These are phyloP conservation scores for Stigmatopora nigra DNA, from an alignment of 2,113 vertebrate genomes.

Conservation along the genomic window DNA sequence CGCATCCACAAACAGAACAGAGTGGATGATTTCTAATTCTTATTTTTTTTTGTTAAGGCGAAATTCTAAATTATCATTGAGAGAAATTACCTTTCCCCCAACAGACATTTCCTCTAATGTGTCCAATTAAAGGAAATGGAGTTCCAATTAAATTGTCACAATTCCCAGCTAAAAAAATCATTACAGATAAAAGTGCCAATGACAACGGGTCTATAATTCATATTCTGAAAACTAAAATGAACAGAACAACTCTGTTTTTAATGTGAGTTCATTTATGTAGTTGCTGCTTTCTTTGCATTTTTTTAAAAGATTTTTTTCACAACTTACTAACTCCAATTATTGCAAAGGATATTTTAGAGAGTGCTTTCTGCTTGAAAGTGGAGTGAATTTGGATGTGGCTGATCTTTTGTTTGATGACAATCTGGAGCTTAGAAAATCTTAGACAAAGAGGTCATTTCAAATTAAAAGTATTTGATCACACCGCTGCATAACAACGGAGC, in stretches of 20 bases:
- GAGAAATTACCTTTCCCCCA: constrained; percentile 59
- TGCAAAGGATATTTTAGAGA: background rate
- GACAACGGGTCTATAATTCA: constrained; percentile 2
- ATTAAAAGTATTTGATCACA: constrained; percentile 61
- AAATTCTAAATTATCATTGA: constrained; percentile 55
- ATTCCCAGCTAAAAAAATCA: constrained; percentile 54
- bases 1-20: constrained; percentile 50
- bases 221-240: constrained; percentile 10
- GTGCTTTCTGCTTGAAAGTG: background rate
- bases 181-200: constrained; percentile 52
- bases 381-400: constrained; percentile 1
- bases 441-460: constrained; percentile 50
- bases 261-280: constrained; percentile 9
- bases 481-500: constrained; percentile 41
- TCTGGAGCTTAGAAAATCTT: constrained; percentile 25
- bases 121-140: constrained; percentile 65
- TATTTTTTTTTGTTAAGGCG: background rate
- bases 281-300: constrained; percentile 1
- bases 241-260: constrained; percentile 21
- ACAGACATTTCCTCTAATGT: constrained; percentile 60
- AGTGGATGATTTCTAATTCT: constrained; percentile 54
- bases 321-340: background rate
- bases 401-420: constrained; percentile 26
- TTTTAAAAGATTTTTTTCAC: constrained; percentile 4
- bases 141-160: constrained; percentile 70